Evolutionary conservation across 2,888 invertebrate genomes (phyloP), one percentile per base, ranked within the genome.

Genomic region (Agrotis ipsilon): DNA sequence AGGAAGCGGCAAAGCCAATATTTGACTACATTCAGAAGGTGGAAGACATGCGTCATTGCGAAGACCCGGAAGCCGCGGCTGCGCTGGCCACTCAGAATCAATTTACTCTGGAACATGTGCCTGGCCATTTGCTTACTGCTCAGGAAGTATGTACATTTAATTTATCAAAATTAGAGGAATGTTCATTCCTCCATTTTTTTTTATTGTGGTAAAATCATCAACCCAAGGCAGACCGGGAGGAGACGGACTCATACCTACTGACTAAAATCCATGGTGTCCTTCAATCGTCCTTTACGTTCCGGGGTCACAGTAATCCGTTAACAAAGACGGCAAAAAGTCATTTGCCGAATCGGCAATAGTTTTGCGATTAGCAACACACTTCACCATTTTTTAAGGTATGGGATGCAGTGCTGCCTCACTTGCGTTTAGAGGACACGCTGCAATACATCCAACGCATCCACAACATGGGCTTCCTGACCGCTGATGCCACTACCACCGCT

Each of bases 101-200:
- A 60, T 97, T 97, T 60, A 96, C 96, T 13, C 92, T 98, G 51
- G 97, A 97, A 83, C 97, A 98, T 89, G 96, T 98, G n/a, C 97
- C 98, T 66, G 97, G 97, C 9, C 96, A 96, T 85, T 92, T 97
- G 74, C 92, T 97, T 57, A 97, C 97, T 82, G 96, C 97, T 57
- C 96, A 96, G 88, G 96, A 96, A 88, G 97, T 98, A 92, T 91
- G 96, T 87, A 39, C 39, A 39, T 27, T 21, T 16, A 54, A 18
- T 5, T 19, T 59, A 13, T 27, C 14, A 49, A 13, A 52, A 13
- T 27, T 51, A 27, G 13, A 54, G 19, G 6, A 55, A 45, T 52
- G 0, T 14, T n/a, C n/a, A n/a, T n/a, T n/a, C n/a, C n/a, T n/a
- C n/a, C n/a, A n/a, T n/a, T n/a, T n/a, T n/a, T n/a, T n/a, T n/a